Evolutionary conservation across 2,797 vertebrate genomes (phyloP).

Genomic region (Salarias fasciatus): DNA sequence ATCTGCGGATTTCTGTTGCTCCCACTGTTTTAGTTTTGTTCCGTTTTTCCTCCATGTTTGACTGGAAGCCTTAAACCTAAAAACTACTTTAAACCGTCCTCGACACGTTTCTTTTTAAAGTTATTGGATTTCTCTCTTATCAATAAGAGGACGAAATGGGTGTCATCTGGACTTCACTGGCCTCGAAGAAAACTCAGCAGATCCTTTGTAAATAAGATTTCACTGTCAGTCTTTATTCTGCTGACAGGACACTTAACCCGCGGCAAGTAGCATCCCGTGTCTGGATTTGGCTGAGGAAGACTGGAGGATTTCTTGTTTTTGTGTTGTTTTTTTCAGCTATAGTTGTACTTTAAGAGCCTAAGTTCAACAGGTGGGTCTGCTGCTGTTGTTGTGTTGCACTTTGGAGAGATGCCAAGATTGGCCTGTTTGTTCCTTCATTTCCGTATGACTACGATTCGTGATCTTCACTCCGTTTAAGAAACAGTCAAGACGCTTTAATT

Average conservation of each 20-base stretch:
- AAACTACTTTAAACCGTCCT: too few species aligned
- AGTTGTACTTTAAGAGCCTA: background rate
- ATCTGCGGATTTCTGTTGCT: background rate
- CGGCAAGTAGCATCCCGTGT: conserved; percentile 35
- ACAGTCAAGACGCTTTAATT: too few species aligned
- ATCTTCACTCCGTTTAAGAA: too few species aligned
- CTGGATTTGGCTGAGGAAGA: background rate
- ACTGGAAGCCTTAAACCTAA: background rate
- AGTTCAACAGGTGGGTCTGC: conserved; percentile 66
- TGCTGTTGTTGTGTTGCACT: background rate
- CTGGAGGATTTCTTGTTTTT: conserved; percentile 2
- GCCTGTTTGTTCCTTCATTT: background rate
- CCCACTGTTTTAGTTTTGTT: background rate
- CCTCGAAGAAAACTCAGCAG: conserved; percentile 14
- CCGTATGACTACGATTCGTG: too few species aligned
- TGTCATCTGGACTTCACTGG: conserved; percentile 57
- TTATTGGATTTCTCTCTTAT: background rate
- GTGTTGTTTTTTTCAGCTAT: conserved; percentile 5
- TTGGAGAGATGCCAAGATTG: background rate
- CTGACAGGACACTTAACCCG: conserved; percentile 40
- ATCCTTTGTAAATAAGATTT: conserved; percentile 60
- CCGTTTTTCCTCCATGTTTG: conserved; percentile 1
- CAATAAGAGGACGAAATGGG: conserved; percentile 53
- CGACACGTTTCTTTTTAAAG: background rate
- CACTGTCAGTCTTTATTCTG: conserved; percentile 29